phyloP scores from a whole-genome alignment of 2,888 invertebrate genomes.

The Conops quadrifasciatus region DNA sequence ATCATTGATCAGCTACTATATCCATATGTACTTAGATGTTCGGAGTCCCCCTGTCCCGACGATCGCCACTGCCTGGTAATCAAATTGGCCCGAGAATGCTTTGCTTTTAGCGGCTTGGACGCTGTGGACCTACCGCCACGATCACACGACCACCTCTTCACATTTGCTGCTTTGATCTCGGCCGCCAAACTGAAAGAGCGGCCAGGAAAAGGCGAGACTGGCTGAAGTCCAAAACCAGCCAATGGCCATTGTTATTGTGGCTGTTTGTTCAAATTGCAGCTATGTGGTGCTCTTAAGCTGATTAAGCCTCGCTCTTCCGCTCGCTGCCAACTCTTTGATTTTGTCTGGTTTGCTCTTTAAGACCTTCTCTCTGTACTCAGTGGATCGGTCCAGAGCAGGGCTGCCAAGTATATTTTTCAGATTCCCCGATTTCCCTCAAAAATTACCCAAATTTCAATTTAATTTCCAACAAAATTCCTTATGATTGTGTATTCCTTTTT shows the following conservation, averaged over 20 bases:
- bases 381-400: too few species aligned
- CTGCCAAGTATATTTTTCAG: too few species aligned
- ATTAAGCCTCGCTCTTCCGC: constrained; percentile 26
- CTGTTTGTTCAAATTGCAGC: constrained; percentile 8
- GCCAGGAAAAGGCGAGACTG: neutral
- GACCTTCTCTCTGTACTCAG: neutral
- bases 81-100: too few species aligned
- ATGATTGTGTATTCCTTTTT: too few species aligned
- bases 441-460: too few species aligned
- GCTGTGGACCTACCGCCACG: constrained; percentile 32
- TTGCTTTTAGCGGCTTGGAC: neutral
- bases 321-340: neutral
- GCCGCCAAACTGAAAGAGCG: constrained; percentile 40
- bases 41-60: too few species aligned
- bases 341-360: neutral
- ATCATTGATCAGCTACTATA: too few species aligned
- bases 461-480: too few species aligned
- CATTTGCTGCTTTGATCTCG: constrained; percentile 46
- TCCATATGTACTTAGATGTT: too few species aligned
- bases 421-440: too few species aligned
- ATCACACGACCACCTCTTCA: constrained; percentile 21
- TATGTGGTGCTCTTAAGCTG: too few species aligned
- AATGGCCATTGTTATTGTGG: constrained; percentile 22
- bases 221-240: constrained; percentile 14
- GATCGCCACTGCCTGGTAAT: neutral